A percentile compares a stretch with the other conserved stretches of the same genome.
Conservation (phyloP, 2,113 vertebrate species). For the Alethe castanea region DNA sequence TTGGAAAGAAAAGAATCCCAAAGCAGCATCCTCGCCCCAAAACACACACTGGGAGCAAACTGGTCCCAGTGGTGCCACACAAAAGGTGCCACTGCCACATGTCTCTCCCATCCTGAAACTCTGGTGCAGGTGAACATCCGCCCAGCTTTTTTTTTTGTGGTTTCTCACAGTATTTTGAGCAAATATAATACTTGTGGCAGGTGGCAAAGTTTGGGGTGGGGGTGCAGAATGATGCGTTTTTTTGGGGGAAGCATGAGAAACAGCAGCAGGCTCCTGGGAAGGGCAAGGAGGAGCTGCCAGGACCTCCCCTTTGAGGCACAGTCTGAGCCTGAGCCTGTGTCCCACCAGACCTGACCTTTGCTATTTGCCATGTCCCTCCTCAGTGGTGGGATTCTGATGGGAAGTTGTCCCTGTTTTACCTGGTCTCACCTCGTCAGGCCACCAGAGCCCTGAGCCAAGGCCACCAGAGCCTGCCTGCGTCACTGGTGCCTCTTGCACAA, state of each 20-base stretch:
- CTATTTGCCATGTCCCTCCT: neutral
- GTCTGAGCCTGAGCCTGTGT: neutral
- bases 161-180: neutral
- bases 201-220: neutral
- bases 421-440: neutral
- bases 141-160: neutral
- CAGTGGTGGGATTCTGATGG: rapidly evolving
- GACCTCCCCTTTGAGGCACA: neutral
- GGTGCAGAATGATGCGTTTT: neutral
- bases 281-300: neutral
- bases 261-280: neutral
- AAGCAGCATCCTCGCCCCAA: neutral
- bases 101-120: neutral
- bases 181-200: neutral
- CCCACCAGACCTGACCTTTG: neutral
- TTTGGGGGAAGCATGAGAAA: neutral
- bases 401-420: neutral
- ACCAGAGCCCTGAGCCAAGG: conserved; percentile 22
- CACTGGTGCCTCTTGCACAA: neutral
- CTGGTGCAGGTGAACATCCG: neutral
- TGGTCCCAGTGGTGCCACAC: rapidly evolving
- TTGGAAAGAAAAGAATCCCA: neutral
- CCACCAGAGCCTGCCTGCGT: neutral
- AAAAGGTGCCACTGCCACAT: neutral
- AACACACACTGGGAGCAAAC: neutral